Evolutionary conservation across 1,140 invertebrate genomes (phyloP), one percentile per base, ranked within the genome.

Genomic region (Atta colombica): DNA sequence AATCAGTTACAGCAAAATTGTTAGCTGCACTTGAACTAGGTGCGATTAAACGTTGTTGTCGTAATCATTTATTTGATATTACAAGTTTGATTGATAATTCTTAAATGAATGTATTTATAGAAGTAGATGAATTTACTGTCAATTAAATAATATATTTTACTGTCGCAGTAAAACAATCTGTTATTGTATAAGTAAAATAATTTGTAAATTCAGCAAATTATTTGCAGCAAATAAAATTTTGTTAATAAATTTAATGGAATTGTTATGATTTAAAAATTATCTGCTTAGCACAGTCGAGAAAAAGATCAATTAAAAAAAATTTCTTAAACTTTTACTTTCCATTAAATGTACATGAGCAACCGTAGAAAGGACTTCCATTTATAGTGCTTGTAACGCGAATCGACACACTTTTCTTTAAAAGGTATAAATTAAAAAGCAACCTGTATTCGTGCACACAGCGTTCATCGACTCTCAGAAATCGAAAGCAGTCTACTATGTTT

Each of bases 331-430:
- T 58, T 86, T 66, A 87, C 88, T 90, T 90, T 87, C 77, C 63
- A 86, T 68, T 35, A 28, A 39, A 7, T 45, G 49, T 25, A 60
- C 14, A 21, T 55, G 25, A 28, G 18, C 35, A 39, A 63, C 3
- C 55, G 71, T 71, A 55, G 51, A 25, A 68, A 88, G 51, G 69
- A 69, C 77, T 87, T 84, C 87, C 71, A 89, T 89, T 90, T 90
- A 77, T 58, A 81, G 77, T 71, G 66, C 61, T 51, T 55, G 61
- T 61, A 21, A 61, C 18, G 58, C 14, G 65, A 77, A 74, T 51
- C 87, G 84, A 81, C 88, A 82, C 53, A 87, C 82, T 90, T 90
- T 77, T 72, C 87, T 88, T 89, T 89, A 90, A 87, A 87, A 68
- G 88, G 85, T 71, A 45, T 72, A 63, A 77, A 72, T 82, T 86